phyloP scores from a whole-genome alignment of 2,113 vertebrate genomes.

The Mixornis gularis region DNA sequence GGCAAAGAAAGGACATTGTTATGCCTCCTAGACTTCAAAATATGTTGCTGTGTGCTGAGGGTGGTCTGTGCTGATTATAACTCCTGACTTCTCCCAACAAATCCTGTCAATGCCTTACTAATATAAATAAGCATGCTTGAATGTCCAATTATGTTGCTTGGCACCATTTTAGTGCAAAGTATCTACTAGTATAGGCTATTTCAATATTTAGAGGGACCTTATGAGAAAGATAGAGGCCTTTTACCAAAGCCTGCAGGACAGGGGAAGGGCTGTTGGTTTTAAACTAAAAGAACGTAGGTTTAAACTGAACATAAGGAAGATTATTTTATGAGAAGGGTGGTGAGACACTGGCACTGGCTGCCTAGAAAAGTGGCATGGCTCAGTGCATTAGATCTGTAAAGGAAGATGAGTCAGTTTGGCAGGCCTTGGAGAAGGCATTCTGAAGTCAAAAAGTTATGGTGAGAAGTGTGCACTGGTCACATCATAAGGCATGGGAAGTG shows the following conservation, averaged over 20 bases:
- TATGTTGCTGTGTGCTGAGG: not conserved
- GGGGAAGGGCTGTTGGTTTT: not conserved
- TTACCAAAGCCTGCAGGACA: not conserved
- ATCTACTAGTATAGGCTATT: not conserved
- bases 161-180: not conserved
- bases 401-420: accelerated
- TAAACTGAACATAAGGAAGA: not conserved
- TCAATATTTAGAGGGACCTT: not conserved
- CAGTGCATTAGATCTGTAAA: not conserved
- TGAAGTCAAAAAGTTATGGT: not conserved
- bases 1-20: not conserved
- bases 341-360: not conserved
- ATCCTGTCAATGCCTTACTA: not conserved
- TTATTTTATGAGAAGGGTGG: not conserved
- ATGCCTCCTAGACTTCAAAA: not conserved
- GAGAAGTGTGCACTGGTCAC: not conserved
- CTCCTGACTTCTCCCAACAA: not conserved
- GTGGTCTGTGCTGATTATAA: not conserved
- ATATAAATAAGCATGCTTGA: not conserved
- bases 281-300: not conserved
- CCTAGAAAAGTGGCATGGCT: not conserved
- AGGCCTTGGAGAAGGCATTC: not conserved
- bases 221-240: not conserved
- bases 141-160: not conserved
- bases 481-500: not conserved